A percentile compares a stretch with the other conserved stretches of the same genome.
Conservation (phyloP, 2,888 invertebrate genomes). For the Apodemia zela region DNA sequence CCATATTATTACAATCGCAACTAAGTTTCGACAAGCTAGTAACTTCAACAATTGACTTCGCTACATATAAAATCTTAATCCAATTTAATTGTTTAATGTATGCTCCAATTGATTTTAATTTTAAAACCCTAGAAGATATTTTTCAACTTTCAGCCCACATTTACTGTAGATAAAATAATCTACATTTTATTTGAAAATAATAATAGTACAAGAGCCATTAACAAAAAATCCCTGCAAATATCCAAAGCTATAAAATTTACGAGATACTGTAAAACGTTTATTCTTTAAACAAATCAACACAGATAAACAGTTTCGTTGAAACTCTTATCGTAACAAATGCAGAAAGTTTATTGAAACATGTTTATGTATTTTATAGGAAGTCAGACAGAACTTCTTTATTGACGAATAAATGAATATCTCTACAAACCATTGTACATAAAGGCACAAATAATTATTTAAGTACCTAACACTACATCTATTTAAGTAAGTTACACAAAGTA, state of each 20-base stretch:
- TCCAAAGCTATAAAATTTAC: neutral
- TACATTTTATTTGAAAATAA: neutral
- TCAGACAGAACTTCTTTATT: constrained; percentile 22
- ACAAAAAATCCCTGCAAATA: neutral
- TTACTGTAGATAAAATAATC: too few relatives aligned
- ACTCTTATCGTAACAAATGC: neutral
- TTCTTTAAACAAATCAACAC: too few relatives aligned
- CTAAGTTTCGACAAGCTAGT: too few relatives aligned
- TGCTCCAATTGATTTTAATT: too few relatives aligned
- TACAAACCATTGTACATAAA: constrained; percentile 39
- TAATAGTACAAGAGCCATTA: neutral
- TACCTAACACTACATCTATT: constrained; percentile 40
- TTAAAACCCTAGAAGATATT: too few relatives aligned
- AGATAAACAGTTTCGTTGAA: neutral
- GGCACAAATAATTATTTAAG: constrained; percentile 66
- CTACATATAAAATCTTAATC: too few relatives aligned
- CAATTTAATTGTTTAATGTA: too few relatives aligned
- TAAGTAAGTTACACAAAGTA: constrained; percentile 12
- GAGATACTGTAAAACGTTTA: too few relatives aligned
- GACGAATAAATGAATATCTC: constrained; percentile 27
- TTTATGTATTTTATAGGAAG: neutral
- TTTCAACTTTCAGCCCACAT: too few relatives aligned
- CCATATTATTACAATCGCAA: too few relatives aligned
- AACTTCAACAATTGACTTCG: too few relatives aligned
- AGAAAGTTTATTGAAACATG: neutral